These are phyloP conservation scores for Matsumyia berberina DNA, from an alignment of 2,888 invertebrate genomes.

Conservation along the genomic window DNA sequence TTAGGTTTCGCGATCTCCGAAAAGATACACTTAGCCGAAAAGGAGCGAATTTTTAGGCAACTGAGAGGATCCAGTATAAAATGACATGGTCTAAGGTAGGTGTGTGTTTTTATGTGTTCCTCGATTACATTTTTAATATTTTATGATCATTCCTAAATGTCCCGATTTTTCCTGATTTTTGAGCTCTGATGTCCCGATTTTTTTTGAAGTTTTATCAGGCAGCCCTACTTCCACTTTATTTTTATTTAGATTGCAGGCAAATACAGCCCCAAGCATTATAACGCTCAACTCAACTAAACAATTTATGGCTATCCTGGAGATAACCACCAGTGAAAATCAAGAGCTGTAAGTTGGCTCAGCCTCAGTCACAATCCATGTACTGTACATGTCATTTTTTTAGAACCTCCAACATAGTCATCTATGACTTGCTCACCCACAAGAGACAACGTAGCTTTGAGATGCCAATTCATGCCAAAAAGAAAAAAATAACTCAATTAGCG, in stretches of 20 bases:
- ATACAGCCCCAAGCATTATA: constrained; percentile 81
- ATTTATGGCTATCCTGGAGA: constrained; percentile 82
- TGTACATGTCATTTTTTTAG: constrained; percentile 51
- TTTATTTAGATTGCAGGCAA: constrained; percentile 81
- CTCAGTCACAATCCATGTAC: neutral
- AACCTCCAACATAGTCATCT: constrained; percentile 84
- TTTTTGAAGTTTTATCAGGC: too few species aligned
- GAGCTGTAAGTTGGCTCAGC: constrained; percentile 1
- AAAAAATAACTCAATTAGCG: constrained; percentile 78
- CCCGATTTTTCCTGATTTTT: too few species aligned
- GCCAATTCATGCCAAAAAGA: constrained; percentile 85
- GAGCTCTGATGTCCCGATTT: too few species aligned
- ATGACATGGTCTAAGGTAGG: too few species aligned
- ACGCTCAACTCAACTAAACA: constrained; percentile 82
- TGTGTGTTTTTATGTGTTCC: too few species aligned
- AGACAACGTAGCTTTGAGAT: constrained; percentile 88
- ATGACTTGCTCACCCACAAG: constrained; percentile 89
- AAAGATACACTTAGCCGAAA: too few species aligned
- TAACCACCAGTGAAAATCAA: constrained; percentile 48
- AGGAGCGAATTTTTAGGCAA: too few species aligned
- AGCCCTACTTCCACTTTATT: too few species aligned
- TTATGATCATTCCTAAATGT: too few species aligned
- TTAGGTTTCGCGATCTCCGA: too few species aligned
- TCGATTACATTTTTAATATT: too few species aligned
- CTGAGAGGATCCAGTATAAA: too few species aligned